Base-by-base conservation (phyloP, 2,113 vertebrate genomes). In the Cyanoramphus novaezelandiae region DNA sequence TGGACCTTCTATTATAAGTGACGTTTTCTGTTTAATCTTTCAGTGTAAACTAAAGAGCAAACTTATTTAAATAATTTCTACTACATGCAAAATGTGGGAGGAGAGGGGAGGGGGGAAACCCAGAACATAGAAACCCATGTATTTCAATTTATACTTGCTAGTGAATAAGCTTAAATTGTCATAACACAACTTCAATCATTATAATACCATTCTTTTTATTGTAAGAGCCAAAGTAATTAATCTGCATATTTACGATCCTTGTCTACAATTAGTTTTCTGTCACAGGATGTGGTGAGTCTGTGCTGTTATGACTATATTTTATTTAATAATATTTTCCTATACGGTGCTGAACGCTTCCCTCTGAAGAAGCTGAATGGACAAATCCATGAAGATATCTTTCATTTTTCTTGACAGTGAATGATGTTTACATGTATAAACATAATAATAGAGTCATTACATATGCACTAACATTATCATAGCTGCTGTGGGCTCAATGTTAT, bases 321-420 rank as follows among this genome's bases (percentile, higher is more conserved):
- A 94, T 95, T 97, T 95, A 92, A 95, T 94, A 76, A 65, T 93
- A 92, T 94, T 71, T 95, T 86, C 63, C 92, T 97, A 95, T 67
- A 91, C 50, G 90, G 81, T 86, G 92, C 85, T 81, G 80, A 97
- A 95, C 83, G 43, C 88, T 97, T 97, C 95, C 97, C 91, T 88
- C 90, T 90, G 96, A 97, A 98, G 97, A 90, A 96, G 97, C 97
- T 98, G 96, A 98, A 96, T 88, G 93, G 96, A 97, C 97, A 98
- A 97, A 97, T 92, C 87, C 92, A 70, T 37, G 95, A 93, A 97
- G 97, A 86, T 95, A 97, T 97, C 95, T 98, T 97, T 97, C 97
- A 98, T 97, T 97, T 96, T 97, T 93, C 79, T 69, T 97, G 96
- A 97, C 96, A 97, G 96, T 94, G 93, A 97, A 92, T 97, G 96